Conservation (phyloP, 2,888 invertebrate species). For the Seira musarum region DNA sequence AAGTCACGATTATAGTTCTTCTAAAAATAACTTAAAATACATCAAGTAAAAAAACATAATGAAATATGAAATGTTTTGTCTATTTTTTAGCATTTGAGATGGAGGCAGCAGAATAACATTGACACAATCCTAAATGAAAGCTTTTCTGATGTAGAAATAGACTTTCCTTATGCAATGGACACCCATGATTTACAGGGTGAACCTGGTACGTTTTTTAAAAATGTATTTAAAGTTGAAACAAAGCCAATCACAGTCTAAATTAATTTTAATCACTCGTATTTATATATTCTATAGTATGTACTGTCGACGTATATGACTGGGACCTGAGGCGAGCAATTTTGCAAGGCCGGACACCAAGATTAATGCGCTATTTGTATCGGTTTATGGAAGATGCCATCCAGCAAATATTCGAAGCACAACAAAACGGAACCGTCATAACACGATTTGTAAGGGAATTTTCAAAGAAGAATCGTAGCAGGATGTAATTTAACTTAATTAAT, state of each 20-base stretch:
- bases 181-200: conserved; percentile 27
- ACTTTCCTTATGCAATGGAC: conserved; percentile 40
- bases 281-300: conserved; percentile 26
- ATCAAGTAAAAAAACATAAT: conserved; percentile 6
- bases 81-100: conserved; percentile 33
- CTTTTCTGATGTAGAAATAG: conserved; percentile 30
- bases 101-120: conserved; percentile 6
- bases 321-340: conserved; percentile 26
- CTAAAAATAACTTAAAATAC: not conserved
- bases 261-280: too few relatives aligned
- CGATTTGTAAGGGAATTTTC: not conserved
- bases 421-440: conserved; percentile 30
- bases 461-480: too few relatives aligned
- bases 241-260: too few relatives aligned
- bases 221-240: too few relatives aligned
- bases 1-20: not conserved
- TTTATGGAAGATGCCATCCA: conserved; percentile 34
- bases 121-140: not conserved
- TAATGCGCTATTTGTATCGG: conserved; percentile 30
- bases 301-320: conserved; percentile 42
- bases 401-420: conserved; percentile 31
- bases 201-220: too few relatives aligned
- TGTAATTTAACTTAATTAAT: too few relatives aligned
- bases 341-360: conserved; percentile 32
- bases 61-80: not conserved